Evolutionary conservation across 2,888 invertebrate species (phyloP).

Genomic region (Netelia melanura): DNA sequence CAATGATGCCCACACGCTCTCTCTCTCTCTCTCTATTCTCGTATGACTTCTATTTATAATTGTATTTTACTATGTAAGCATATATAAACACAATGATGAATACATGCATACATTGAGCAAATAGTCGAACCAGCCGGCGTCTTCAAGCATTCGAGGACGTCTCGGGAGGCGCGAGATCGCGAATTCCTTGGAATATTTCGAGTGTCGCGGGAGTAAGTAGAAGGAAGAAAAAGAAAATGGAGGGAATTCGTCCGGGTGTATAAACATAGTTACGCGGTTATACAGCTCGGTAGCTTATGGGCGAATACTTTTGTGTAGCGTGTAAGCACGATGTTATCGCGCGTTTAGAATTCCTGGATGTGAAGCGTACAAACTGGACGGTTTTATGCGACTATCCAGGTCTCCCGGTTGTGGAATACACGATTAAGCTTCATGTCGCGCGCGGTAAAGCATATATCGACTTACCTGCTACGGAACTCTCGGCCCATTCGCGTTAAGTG

Average conservation of each 20-base stretch:
- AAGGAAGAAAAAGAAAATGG: not conserved
- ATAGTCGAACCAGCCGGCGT: not conserved
- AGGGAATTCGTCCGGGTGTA: not conserved
- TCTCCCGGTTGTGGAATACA: not conserved
- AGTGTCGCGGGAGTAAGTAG: constrained; percentile 2
- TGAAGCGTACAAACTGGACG: constrained; percentile 12
- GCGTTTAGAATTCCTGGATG: constrained; percentile 44
- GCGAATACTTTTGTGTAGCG: not conserved
- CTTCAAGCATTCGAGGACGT: constrained; percentile 8
- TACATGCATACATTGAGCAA: constrained; percentile 19
- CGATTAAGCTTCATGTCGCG: not conserved
- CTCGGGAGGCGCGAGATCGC: not conserved
- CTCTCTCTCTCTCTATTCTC: constrained; percentile 21
- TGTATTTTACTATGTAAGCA: constrained; percentile 5
- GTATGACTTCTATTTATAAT: constrained; percentile 35
- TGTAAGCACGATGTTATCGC: constrained; percentile 31
- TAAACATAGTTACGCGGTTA: not conserved
- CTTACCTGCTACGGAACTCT: not conserved
- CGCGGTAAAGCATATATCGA: constrained; percentile 5
- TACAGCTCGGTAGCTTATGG: not conserved
- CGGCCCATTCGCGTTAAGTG: constrained; percentile 36
- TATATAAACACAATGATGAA: constrained; percentile 13
- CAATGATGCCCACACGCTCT: constrained; percentile 65
- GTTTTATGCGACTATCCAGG: constrained; percentile 13
- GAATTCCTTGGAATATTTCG: constrained; percentile 2